These are phyloP conservation scores for Leptinotarsa peninsularis DNA, from an alignment of 2,888 invertebrate species.

Conservation along the genomic window DNA sequence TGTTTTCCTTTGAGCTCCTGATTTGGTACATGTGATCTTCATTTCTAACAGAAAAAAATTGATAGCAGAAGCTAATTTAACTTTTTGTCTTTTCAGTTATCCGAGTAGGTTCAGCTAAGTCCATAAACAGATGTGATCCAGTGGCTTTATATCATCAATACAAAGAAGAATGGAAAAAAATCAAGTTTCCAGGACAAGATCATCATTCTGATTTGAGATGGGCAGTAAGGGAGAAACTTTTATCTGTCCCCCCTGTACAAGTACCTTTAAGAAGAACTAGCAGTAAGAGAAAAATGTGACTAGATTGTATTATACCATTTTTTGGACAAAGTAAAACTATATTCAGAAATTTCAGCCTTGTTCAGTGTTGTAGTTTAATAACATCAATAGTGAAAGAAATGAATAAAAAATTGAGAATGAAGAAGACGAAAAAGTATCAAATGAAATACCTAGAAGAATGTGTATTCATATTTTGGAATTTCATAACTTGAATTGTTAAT, in stretches of 20 bases:
- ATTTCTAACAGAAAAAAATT: neutral
- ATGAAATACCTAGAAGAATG: no score
- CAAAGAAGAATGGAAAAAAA: slow-evolving; percentile 78
- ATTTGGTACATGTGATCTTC: neutral
- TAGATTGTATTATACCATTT: neutral
- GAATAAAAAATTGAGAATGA: neutral
- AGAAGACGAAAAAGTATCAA: neutral
- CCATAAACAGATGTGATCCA: slow-evolving; percentile 73
- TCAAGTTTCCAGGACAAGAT: slow-evolving; percentile 81
- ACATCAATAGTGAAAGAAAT: neutral
- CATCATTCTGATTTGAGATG: slow-evolving; percentile 76
- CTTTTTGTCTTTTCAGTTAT: slow-evolving; percentile 69
- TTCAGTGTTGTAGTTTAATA: neutral
- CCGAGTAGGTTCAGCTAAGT: slow-evolving; percentile 63
- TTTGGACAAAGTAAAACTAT: slow-evolving; percentile 14
- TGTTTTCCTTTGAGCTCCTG: neutral
- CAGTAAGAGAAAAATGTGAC: slow-evolving; percentile 30
- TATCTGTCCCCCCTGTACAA: slow-evolving; percentile 64
- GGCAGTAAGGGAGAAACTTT: slow-evolving; percentile 78
- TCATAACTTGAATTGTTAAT: no score
- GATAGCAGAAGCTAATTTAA: neutral
- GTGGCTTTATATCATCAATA: slow-evolving; percentile 84
- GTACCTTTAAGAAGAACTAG: slow-evolving; percentile 28
- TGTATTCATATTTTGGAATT: no score
- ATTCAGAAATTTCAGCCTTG: neutral